Base-by-base conservation (phyloP, 2,113 vertebrate species). In the Halcyon malimbica region DNA sequence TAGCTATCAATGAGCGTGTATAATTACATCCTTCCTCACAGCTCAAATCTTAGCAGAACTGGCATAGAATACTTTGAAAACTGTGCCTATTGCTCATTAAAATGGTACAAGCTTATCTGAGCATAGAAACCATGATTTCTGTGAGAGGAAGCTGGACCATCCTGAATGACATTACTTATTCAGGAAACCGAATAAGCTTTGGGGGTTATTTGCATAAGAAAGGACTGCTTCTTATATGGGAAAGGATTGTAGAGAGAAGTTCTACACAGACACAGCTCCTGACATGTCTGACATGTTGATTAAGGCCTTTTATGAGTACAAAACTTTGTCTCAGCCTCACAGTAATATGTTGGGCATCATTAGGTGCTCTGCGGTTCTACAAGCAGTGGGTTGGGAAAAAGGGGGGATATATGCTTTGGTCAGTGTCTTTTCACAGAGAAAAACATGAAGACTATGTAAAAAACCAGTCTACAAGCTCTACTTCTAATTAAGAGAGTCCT, bases 201-300 rank as follows among this genome's bases (percentile, higher is more conserved):
- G 28, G 26, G 13, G 23, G 29, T 11, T 65, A 96, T 96, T 92
- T 94, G 76, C 89, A 95, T 96, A 44, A 94, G 86, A 94, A 97
- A 95, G 44, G 65, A 51, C 24, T 84, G 16, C 25, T 95, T 5
- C 73, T 89, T 68, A 73, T 35, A 65, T 37, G 35, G 31, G 26
- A 48, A 80, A 88, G 23, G 63, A 65, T 16, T 80, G 44, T 60
- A 54, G 84, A 94, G 93, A 70, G 59, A 86, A 81, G 26, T 75
- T 75, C 46, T 81, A 67, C 46, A 67, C 76, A 94, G 24, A 68
- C 73, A 35, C 79, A 89, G 56, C 57, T 76, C 73, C 62, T 94
- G 83, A 89, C 88, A 75, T 0, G 16, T 78, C 83, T 92, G 80
- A 96, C 69, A 44, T 90, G 53, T 91, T 90, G 92, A 94, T 95